Evolutionary conservation across 2,113 vertebrate genomes (phyloP).

Genomic region (Donacobius atricapilla): DNA sequence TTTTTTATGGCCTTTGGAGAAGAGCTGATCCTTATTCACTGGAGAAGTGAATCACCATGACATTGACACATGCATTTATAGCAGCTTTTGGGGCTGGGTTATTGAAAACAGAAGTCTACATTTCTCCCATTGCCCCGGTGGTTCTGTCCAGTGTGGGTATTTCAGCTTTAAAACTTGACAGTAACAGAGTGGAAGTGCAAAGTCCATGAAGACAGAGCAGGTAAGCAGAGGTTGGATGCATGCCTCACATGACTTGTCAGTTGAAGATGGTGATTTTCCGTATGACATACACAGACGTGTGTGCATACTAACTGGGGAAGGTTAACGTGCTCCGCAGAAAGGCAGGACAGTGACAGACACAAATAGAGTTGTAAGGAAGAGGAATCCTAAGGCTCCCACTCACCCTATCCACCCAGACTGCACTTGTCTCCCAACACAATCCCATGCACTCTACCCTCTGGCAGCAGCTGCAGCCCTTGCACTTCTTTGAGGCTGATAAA

Average conservation of each 20-base stretch:
- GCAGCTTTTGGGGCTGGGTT: rapidly evolving
- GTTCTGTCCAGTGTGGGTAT: rapidly evolving
- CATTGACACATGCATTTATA: background rate
- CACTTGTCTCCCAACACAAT: constrained; percentile 57
- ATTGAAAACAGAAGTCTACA: background rate
- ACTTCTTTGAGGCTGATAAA: background rate
- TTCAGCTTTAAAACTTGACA: background rate
- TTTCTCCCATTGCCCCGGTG: rapidly evolving
- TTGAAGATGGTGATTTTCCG: background rate
- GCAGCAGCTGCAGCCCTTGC: constrained; percentile 49
- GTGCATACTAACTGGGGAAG: rapidly evolving
- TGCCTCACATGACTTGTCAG: background rate
- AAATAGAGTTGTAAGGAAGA: constrained; percentile 3
- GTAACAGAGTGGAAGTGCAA: background rate
- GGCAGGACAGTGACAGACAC: background rate
- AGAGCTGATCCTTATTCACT: background rate
- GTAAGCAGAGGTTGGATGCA: background rate
- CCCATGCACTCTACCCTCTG: background rate
- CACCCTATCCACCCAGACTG: constrained; percentile 8
- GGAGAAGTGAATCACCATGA: background rate
- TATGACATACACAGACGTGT: rapidly evolving
- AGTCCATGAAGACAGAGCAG: rapidly evolving
- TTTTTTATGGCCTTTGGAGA: background rate
- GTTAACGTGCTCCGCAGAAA: background rate
- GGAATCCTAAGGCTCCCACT: constrained; percentile 52